Evolutionary conservation across 1,140 invertebrate species (phyloP).

Genomic region (Caenorhabditis latens): DNA sequence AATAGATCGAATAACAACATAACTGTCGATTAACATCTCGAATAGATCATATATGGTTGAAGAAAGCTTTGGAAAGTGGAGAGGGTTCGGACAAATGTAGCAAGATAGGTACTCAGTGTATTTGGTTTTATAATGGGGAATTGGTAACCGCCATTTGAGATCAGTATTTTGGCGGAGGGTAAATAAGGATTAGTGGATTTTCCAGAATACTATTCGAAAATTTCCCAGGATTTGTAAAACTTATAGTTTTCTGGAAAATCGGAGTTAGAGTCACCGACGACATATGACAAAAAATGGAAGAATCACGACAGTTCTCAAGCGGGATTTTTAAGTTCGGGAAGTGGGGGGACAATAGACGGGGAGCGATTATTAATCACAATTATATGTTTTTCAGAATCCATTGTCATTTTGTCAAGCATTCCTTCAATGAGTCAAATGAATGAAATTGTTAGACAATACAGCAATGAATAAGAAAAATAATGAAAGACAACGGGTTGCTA

Average conservation of each 20-base stretch:
- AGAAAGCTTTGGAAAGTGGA: slow-evolving; percentile 41
- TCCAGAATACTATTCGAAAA: not conserved
- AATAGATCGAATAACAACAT: not conserved
- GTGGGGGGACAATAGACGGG: slow-evolving; percentile 1
- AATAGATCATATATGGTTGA: slow-evolving; percentile 39
- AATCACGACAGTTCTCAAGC: slow-evolving; percentile 34
- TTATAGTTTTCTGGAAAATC: slow-evolving; percentile 19
- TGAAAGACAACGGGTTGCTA: slow-evolving; percentile 16
- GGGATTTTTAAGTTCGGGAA: slow-evolving; percentile 33
- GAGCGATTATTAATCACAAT: slow-evolving; percentile 54
- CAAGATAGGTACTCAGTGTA: slow-evolving; percentile 5
- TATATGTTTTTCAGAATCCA: not conserved
- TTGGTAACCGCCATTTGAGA: slow-evolving; percentile 5
- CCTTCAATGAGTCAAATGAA: too few relatives aligned
- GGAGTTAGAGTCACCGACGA: slow-evolving; percentile 43
- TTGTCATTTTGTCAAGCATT: not conserved
- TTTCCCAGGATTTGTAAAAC: not conserved
- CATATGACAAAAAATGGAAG: not conserved
- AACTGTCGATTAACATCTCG: slow-evolving; percentile 31
- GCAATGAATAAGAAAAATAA: not conserved
- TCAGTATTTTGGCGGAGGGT: not conserved
- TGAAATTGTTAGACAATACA: not conserved
- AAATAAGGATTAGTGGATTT: not conserved
- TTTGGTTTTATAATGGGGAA: slow-evolving; percentile 21
- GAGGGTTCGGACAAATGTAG: not conserved